Conservation (phyloP, 2,113 vertebrate genomes). For the Psettodes erumei region DNA sequence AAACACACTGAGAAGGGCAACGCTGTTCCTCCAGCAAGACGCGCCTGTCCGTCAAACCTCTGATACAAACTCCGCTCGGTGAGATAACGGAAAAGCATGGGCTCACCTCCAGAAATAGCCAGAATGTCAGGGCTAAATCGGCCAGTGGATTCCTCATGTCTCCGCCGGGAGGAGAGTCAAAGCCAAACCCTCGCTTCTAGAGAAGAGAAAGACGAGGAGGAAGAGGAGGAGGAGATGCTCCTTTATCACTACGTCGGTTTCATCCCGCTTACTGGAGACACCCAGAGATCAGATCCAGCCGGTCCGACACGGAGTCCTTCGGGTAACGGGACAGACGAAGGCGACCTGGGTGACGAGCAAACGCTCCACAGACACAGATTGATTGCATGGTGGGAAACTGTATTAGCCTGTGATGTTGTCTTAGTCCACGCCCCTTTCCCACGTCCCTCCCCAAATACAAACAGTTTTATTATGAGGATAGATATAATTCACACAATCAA, state of each 20-base stretch:
- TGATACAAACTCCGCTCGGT: not conserved
- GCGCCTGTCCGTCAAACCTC: not conserved
- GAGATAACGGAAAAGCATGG: accelerated
- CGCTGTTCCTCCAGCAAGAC: not conserved
- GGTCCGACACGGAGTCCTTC: not conserved
- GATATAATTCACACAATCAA: too few relatives aligned
- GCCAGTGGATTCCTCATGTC: slow-evolving; percentile 68
- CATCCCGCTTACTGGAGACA: slow-evolving; percentile 43
- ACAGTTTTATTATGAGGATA: not conserved
- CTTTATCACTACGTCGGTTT: slow-evolving; percentile 21
- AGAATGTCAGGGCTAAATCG: slow-evolving; percentile 62
- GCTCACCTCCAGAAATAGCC: slow-evolving; percentile 79
- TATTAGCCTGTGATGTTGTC: slow-evolving; percentile 33
- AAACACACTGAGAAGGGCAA: not conserved
- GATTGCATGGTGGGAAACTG: slow-evolving; percentile 30
- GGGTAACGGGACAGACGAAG: slow-evolving; percentile 6
- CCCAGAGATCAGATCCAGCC: not conserved
- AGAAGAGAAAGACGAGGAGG: not conserved
- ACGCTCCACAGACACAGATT: slow-evolving; percentile 24
- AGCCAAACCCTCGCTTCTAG: not conserved
- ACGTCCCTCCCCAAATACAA: not conserved
- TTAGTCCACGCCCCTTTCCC: slow-evolving; percentile 37
- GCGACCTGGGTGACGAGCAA: not conserved
- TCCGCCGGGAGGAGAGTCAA: slow-evolving; percentile 33
- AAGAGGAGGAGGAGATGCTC: slow-evolving; percentile 34